A percentile compares a stretch with the other conserved stretches of the same genome.
Conservation (phyloP, 2,888 invertebrate species). For the Pseudanteris insignis region DNA sequence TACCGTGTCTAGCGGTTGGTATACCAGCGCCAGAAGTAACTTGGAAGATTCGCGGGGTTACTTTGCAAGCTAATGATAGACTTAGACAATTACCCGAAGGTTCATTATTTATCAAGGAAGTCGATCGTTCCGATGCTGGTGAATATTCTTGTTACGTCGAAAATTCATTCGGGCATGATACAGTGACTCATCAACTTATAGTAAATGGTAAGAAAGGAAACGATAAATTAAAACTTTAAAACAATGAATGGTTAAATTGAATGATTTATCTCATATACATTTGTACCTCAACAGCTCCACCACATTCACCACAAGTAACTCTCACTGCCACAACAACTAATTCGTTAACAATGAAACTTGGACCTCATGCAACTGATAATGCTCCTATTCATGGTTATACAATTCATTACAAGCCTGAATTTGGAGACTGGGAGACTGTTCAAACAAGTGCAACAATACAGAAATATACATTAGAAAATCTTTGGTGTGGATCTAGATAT, state of each 20-base stretch:
- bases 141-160: constrained; percentile 94
- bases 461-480: constrained; percentile 85
- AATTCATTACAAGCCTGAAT: constrained; percentile 92
- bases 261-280: too few species aligned
- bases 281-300: constrained; percentile 70
- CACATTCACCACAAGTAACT: constrained; percentile 79
- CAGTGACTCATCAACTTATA: constrained; percentile 87
- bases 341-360: constrained; percentile 77
- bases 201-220: constrained; percentile 79
- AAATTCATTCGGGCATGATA: constrained; percentile 91
- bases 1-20: constrained; percentile 92
- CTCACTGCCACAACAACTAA: constrained; percentile 80
- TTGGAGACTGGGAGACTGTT: constrained; percentile 91
- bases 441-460: constrained; percentile 81
- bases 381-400: constrained; percentile 93
- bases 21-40: constrained; percentile 88
- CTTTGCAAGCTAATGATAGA: constrained; percentile 82
- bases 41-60: constrained; percentile 82
- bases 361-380: constrained; percentile 79
- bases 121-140: constrained; percentile 89
- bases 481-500: constrained; percentile 93
- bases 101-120: constrained; percentile 88
- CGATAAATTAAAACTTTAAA: too few species aligned
- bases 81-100: constrained; percentile 88
- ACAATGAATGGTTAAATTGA: too few species aligned